Evolutionary conservation across 2,888 invertebrate genomes (phyloP), one percentile per base, ranked within the genome.

Genomic region (Eupithecia subfuscata): DNA sequence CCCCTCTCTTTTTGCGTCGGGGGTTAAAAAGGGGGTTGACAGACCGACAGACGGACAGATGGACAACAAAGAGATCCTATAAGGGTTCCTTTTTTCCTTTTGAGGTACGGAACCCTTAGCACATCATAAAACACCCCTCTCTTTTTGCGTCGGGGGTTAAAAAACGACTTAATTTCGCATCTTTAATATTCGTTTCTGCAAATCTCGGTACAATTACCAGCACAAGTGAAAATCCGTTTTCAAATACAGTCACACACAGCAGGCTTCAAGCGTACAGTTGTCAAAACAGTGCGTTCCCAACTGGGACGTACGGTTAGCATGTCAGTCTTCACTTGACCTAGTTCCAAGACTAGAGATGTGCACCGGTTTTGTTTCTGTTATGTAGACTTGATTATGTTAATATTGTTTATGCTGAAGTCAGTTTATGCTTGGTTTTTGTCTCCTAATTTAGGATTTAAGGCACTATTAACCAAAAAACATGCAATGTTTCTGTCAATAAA

Each of bases 261-360:
- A 34, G 71, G 60, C 70, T 73, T 73, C 70, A 68, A 69, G 52
- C 48, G 79, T 78, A 81, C 75, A 75, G 79, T 78, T 79, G 77
- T 75, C 77, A 81, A 79, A 81, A 78, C 77, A 80, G 75, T 79
- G 72, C 75, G 80, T 79, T 77, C 73, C 75, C 75, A 78, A 82
- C 80, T 79, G 75, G 64, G 67, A 76, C 70, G 79, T 78, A 83
- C 77, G 80, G 82, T 80, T 79, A 75, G 81, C 82, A 80, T 80
- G 80, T 75, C 77, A 82, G 78, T 81, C 73, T 74, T 78, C 78
- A 80, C 82, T 82, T 84, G 84, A 84, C 83, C 83, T 80, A 83
- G 78, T 82, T 84, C 78, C 78, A 69, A 79, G 75, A 22, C 12
- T 60, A 60, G 64, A 18, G 64, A 34, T 9, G 64, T 18, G 64